These are phyloP conservation scores for Lasiommata megera DNA, from an alignment of 2,888 invertebrate genomes.

Conservation along the genomic window DNA sequence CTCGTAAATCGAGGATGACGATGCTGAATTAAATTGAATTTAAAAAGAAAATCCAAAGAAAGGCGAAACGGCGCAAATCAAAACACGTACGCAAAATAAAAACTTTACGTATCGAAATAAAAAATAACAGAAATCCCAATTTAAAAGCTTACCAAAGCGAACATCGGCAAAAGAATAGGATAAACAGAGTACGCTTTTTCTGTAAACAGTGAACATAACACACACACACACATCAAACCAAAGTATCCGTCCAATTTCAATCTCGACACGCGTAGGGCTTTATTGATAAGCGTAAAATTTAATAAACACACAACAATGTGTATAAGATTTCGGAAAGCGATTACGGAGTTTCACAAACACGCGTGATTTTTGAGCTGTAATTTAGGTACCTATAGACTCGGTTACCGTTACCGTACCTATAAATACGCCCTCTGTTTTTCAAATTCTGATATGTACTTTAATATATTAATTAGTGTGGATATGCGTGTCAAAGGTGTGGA, in stretches of 20 bases:
- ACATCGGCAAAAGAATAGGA: not conserved
- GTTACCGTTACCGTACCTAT: too few species aligned
- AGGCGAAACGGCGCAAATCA: not conserved
- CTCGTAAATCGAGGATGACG: too few species aligned
- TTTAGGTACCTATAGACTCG: not conserved
- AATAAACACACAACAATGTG: constrained; percentile 3
- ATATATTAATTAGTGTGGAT: too few species aligned
- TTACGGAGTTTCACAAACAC: not conserved
- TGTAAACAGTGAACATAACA: constrained; percentile 6
- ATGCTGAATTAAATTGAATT: too few species aligned
- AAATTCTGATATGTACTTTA: too few species aligned
- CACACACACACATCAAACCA: not conserved
- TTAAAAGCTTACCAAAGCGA: constrained; percentile 2
- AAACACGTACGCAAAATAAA: not conserved
- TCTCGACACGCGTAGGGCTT: constrained; percentile 1
- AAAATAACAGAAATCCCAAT: not conserved
- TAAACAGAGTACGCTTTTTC: constrained; percentile 4
- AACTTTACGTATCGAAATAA: not conserved
- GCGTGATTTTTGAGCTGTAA: not conserved
- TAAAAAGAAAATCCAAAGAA: not conserved
- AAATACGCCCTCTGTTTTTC: too few species aligned
- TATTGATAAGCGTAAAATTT: constrained; percentile 9
- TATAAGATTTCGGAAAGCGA: not conserved
- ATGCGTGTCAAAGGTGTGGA: too few species aligned
- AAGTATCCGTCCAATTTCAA: constrained; percentile 10